phyloP scores from a whole-genome alignment of 2,888 invertebrate genomes.

The Plutella xylostella region DNA sequence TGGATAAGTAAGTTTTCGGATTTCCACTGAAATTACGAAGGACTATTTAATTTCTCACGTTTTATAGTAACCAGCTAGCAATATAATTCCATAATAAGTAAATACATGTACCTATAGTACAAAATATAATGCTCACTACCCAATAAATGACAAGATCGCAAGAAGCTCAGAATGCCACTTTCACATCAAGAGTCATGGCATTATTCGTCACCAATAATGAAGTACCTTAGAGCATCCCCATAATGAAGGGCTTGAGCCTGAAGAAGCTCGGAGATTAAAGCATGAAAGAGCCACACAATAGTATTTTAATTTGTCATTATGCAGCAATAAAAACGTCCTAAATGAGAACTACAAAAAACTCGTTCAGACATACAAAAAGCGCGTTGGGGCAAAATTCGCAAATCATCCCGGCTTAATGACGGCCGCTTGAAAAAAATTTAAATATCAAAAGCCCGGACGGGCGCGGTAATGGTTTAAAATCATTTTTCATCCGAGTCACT shows the following conservation, averaged over 20 bases:
- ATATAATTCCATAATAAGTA: no score
- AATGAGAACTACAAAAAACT: slow-evolving; percentile 65
- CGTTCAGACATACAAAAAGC: slow-evolving; percentile 57
- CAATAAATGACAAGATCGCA: no score
- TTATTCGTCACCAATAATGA: no score
- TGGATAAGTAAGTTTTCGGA: no score
- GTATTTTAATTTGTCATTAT: slow-evolving; percentile 68
- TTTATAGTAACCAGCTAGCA: no score
- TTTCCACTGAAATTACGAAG: no score
- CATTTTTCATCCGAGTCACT: slow-evolving; percentile 68
- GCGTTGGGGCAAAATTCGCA: slow-evolving; percentile 64
- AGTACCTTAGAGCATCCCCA: no score
- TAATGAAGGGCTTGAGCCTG: slow-evolving; percentile 43
- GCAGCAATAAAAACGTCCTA: slow-evolving; percentile 66
- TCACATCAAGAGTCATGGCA: no score
- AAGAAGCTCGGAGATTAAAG: slow-evolving; percentile 44
- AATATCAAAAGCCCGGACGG: slow-evolving; percentile 70
- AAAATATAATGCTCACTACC: no score
- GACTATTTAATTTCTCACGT: no score
- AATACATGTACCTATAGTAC: no score
- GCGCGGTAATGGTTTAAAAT: slow-evolving; percentile 68
- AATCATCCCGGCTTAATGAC: slow-evolving; percentile 65
- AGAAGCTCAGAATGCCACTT: no score
- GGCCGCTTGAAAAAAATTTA: slow-evolving; percentile 69
- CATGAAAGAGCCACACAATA: slow-evolving; percentile 64